A percentile compares a stretch with the other conserved stretches of the same genome.
Conservation (phyloP, 2,888 invertebrate species). For the Blomia tropicalis region DNA sequence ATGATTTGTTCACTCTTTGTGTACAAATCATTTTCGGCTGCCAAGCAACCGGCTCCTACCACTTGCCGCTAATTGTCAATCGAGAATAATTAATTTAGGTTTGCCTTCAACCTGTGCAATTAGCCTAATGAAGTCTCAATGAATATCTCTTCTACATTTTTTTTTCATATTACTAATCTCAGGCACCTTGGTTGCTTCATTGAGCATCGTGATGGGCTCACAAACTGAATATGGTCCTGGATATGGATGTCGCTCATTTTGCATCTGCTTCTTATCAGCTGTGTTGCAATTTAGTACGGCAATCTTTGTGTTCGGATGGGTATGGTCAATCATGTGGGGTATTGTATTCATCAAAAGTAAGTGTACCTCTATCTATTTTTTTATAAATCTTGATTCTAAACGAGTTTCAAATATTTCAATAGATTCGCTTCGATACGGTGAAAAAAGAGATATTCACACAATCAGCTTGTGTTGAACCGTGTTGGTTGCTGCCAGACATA, state of each 20-base stretch:
- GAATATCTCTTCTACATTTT: too few species aligned
- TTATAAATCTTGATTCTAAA: background rate
- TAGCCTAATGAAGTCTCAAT: background rate
- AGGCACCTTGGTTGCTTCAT: slow-evolving; percentile 38
- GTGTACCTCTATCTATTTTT: background rate
- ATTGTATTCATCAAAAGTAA: slow-evolving; percentile 37
- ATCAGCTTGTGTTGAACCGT: slow-evolving; percentile 20
- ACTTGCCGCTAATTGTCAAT: background rate
- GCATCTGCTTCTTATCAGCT: slow-evolving; percentile 37
- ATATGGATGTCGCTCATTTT: slow-evolving; percentile 36
- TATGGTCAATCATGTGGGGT: slow-evolving; percentile 42
- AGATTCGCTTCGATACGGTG: slow-evolving; percentile 23
- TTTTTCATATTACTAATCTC: too few species aligned
- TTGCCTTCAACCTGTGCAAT: background rate
- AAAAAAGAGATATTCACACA: slow-evolving; percentile 22
- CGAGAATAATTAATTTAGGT: background rate
- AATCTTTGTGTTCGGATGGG: slow-evolving; percentile 40
- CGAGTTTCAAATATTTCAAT: slow-evolving; percentile 8
- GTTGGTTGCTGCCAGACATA: too few species aligned
- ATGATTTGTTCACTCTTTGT: slow-evolving; percentile 8
- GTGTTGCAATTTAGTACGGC: slow-evolving; percentile 39
- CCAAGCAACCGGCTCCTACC: background rate
- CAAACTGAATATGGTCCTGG: slow-evolving; percentile 36
- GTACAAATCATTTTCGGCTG: background rate
- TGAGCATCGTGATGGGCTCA: slow-evolving; percentile 36